These are phyloP conservation scores for Troilus luridus DNA, from an alignment of 2,888 invertebrate genomes.

Conservation along the genomic window DNA sequence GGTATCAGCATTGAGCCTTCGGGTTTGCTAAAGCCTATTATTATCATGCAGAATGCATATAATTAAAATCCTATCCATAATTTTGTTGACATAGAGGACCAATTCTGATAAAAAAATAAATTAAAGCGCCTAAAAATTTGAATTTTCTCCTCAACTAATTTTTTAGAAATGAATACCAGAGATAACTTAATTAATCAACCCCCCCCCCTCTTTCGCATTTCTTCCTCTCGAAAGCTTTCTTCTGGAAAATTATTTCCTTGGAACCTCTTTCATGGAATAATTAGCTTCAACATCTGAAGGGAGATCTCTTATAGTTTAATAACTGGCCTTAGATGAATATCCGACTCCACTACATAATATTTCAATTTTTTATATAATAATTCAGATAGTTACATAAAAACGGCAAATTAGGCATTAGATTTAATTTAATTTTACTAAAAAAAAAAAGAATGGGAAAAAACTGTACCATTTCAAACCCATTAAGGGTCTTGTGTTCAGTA, in stretches of 20 bases:
- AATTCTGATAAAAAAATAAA: neutral
- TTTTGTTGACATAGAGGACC: neutral
- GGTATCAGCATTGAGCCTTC: no score
- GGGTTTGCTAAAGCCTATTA: no score
- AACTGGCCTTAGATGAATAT: neutral
- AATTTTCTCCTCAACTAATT: neutral
- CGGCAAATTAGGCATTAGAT: no score
- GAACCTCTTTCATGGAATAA: neutral
- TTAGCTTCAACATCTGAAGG: neutral
- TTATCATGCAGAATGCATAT: no score
- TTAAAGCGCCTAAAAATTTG: neutral
- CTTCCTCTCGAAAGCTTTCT: neutral
- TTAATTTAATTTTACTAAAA: no score
- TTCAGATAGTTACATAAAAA: neutral
- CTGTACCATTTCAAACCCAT: no score
- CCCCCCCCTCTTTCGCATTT: neutral
- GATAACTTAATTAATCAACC: neutral
- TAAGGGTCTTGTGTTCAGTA: no score
- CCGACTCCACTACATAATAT: neutral
- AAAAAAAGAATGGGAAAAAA: no score
- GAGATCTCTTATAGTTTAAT: neutral
- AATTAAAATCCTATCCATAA: neutral
- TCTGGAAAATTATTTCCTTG: constrained; percentile 1
- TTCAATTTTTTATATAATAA: neutral
- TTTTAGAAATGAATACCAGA: neutral